phyloP scores from a whole-genome alignment of 1,140 invertebrate species.

The Halyomorpha halys region DNA sequence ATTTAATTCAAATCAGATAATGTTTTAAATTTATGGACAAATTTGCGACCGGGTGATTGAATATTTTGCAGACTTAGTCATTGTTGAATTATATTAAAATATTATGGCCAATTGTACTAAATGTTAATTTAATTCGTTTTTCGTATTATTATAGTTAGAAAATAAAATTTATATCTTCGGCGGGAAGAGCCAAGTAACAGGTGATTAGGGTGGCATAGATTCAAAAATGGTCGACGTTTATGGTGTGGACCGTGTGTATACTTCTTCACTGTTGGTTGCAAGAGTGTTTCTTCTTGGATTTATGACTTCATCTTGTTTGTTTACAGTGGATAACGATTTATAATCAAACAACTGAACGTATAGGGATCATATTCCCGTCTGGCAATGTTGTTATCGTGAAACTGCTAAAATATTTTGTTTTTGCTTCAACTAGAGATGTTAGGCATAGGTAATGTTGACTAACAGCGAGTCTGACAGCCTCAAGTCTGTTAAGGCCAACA shows the following conservation, averaged over 20 bases:
- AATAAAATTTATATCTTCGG: not conserved
- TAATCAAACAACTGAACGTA: not conserved
- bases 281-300: too few relatives aligned
- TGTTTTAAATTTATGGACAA: too few relatives aligned
- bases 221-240: constrained; percentile 7
- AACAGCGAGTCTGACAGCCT: constrained; percentile 14
- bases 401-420: not conserved
- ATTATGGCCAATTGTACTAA: too few relatives aligned
- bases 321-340: not conserved
- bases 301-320: not conserved
- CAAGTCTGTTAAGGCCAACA: constrained; percentile 13
- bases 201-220: constrained; percentile 14
- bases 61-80: too few relatives aligned
- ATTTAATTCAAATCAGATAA: too few relatives aligned
- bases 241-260: constrained; percentile 2
- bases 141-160: too few relatives aligned
- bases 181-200: constrained; percentile 4
- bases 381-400: not conserved
- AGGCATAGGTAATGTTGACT: constrained; percentile 16
- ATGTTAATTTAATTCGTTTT: too few relatives aligned
- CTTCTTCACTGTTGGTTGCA: not conserved
- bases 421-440: constrained; percentile 8
- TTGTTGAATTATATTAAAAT: too few relatives aligned
- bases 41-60: too few relatives aligned
- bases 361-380: not conserved